Evolutionary conservation across 2,113 vertebrate genomes (phyloP).

Genomic region (Alces alces): DNA sequence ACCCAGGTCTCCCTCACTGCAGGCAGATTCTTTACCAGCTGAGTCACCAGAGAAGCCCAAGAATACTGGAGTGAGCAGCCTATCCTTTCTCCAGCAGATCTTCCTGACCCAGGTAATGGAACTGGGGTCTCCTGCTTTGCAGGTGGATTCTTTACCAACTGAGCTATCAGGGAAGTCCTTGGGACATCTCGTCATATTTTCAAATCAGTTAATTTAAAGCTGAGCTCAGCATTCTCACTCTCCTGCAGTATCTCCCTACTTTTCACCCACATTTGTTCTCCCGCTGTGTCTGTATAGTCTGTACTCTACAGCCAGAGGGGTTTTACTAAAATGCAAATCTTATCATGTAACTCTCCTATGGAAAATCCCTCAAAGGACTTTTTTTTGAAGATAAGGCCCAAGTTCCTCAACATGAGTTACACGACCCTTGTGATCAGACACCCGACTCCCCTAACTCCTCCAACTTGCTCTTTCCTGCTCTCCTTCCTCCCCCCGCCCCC

Average conservation of each 20-base stretch:
- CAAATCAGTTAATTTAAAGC: neutral
- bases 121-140: neutral
- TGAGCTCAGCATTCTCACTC: neutral
- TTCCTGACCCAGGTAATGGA: rapidly evolving
- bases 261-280: neutral
- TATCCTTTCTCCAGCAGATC: neutral
- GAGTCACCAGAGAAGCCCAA: neutral
- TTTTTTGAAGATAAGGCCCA: neutral
- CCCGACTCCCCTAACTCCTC: neutral
- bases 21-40: neutral
- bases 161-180: neutral
- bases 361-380: neutral
- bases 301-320: neutral
- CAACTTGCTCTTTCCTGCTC: neutral
- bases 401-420: neutral
- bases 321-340: neutral
- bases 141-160: neutral
- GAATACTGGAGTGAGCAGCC: neutral
- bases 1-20: neutral
- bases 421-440: neutral
- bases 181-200: neutral
- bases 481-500: no score
- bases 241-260: neutral
- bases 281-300: neutral
- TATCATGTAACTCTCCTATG: neutral